These are phyloP conservation scores for Gasterosteus nipponicus DNA, from an alignment of 2,113 vertebrate species.

Conservation along the genomic window DNA sequence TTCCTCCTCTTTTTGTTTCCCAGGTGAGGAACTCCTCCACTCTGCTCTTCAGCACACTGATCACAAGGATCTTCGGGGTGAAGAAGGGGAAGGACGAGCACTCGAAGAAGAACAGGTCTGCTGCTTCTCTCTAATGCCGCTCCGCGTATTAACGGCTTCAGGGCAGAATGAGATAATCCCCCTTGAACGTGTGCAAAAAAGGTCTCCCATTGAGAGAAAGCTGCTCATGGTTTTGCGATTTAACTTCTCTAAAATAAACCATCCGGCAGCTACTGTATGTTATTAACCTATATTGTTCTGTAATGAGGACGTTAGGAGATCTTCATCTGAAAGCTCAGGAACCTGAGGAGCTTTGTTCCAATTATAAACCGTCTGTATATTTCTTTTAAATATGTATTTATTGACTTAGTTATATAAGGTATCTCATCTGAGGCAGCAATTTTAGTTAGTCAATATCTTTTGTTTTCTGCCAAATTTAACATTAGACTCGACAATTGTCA, in stretches of 20 bases:
- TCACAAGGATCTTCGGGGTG: constrained; percentile 97
- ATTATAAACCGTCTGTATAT: too few relatives aligned
- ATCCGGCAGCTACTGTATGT: neutral
- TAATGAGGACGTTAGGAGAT: too few relatives aligned
- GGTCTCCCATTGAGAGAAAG: neutral
- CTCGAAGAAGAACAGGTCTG: constrained; percentile 95
- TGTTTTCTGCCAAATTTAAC: too few relatives aligned
- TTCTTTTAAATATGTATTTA: neutral
- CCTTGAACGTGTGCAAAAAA: too few relatives aligned
- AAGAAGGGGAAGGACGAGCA: constrained; percentile 95
- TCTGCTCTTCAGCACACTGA: constrained; percentile 95
- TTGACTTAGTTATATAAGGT: too few relatives aligned
- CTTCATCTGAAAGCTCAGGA: too few relatives aligned
- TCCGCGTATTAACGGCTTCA: neutral
- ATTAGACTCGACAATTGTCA: too few relatives aligned
- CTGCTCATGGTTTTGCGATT: neutral
- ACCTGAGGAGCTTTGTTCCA: too few relatives aligned
- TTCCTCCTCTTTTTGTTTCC: neutral
- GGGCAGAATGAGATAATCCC: neutral
- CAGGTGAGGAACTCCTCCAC: constrained; percentile 98
- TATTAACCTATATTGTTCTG: neutral
- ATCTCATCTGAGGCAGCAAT: too few relatives aligned
- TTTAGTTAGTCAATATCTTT: too few relatives aligned
- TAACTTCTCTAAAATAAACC: neutral
- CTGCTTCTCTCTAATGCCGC: constrained; percentile 1